Evolutionary conservation across 2,797 vertebrate species (phyloP), one percentile per base, ranked within the genome.

Genomic region (Miichthys miiuy): DNA sequence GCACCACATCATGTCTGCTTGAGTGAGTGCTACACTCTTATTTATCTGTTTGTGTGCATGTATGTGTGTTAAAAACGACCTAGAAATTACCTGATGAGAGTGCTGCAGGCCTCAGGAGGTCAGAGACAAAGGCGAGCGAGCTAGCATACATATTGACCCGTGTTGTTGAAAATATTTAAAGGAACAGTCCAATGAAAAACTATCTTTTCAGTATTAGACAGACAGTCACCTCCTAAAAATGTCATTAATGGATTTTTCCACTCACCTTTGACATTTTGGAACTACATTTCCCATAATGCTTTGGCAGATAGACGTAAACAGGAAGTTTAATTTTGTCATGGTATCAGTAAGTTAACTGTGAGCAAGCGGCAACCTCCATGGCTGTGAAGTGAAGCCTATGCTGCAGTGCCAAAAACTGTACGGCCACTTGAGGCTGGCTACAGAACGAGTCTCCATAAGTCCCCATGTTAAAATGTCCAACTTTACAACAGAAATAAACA

Each of bases 91-190:
- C 46, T 69, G 41, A 50, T 44, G 20, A 47, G 65, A 60, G 41
- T 12, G 34, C 65, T 38, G 25, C 46, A 20, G 54, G 38, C 41
- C n/a, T 64, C 16, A 44, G 44, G 44, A 48, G 68, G 77, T 65
- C 48, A 66, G 48, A 76, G 60, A n/a, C 27, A 64, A 57, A 57
- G 10, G 23, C 0, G 1, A 50, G 23, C 50, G 57, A 25, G 23
- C 50, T 54, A 25, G 21, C 12, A 27, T 21, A 41, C 16, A 57
- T 18, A 48, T 2, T 16, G 13, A 50, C 34, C 38, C 0, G 0
- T n/a, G 21, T 67, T 48, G 8, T 9, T 23, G 41, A 46, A 44
- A 20, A 10, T 2, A 64, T 84, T 65, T 38, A 46, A 73, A 69
- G 57, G 6, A 65, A 58, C 0, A 47, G 6, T 47, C 25, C 9